Evolutionary conservation across 1,140 invertebrate genomes (phyloP).

Genomic region (Papilio helenus): DNA sequence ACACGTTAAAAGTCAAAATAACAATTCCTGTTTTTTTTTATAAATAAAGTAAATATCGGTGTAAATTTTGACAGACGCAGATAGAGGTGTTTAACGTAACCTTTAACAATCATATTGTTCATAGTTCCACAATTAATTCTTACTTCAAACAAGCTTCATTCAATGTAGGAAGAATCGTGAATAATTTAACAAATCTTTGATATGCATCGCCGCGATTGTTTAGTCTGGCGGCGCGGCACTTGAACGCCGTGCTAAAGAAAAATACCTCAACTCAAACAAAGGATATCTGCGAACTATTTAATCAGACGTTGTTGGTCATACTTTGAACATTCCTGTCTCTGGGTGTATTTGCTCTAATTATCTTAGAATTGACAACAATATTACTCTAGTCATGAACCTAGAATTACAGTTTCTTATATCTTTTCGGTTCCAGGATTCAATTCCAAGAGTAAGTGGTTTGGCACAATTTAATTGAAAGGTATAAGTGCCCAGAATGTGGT

Average conservation of each 20-base stretch:
- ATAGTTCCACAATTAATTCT: no score
- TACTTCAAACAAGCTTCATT: background rate
- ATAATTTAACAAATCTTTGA: slow-evolving; percentile 3
- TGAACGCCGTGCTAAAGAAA: background rate
- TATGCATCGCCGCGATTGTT: background rate
- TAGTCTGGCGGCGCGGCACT: slow-evolving; percentile 6
- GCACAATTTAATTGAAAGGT: no score
- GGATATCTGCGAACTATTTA: slow-evolving; percentile 1
- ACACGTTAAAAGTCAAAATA: background rate
- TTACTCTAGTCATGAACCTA: background rate
- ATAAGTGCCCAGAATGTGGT: no score
- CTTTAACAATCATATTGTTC: no score
- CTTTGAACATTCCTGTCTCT: background rate
- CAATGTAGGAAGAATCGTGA: background rate
- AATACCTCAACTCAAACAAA: slow-evolving; percentile 7
- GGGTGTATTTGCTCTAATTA: background rate
- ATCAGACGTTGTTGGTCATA: background rate
- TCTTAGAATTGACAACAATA: background rate
- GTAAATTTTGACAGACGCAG: no score
- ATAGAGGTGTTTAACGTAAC: no score
- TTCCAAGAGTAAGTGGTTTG: no score
- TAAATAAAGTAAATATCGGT: no score
- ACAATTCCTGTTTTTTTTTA: no score
- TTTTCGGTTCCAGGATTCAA: no score
- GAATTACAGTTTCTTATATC: no score